Base-by-base conservation (phyloP, 2,797 vertebrate genomes). In the Crenuchus spilurus region DNA sequence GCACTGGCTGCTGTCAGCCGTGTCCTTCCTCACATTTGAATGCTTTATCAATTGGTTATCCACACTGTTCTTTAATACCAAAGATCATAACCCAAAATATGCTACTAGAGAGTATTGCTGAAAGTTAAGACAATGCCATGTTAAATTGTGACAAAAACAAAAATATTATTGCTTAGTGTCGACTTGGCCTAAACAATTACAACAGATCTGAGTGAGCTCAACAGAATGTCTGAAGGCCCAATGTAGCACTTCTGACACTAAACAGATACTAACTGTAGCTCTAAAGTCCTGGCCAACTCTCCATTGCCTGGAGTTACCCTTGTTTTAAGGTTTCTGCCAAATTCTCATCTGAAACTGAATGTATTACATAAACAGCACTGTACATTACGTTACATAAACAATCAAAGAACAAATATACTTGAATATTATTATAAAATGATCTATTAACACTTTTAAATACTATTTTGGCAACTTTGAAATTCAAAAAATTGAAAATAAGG, bases 111-210 rank as follows among this genome's bases (percentile, higher is more conserved):
- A 31, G 31, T 60, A 14, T 11, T 37, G 13, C 2, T 6, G 14
- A 63, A 55, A 41, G 20, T 20, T 31, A 31, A 72, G 44, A 28
- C 24, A 39, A 20, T 44, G 35, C 13, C 10, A 28, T 18, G 26
- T 28, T 54, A 0, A 68, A 60, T 11, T 64, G 61, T 55, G 63
- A 63, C 67, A 44, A 9, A 55, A 65, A 54, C 58, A 65, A 58
- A 67, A 75, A 75, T 54, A 33, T 35, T 44, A 41, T 65, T 77
- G 65, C 60, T 37, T 48, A 58, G n/a, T 16, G 10, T 55, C 31
- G 16, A 16, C 18, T 80, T 55, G 9, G 35, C 49, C 44, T 58
- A 52, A 71, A 75, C 41, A 58, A 16, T 63, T 30, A 31, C 48
- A 20, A 18, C 42, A 42, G 30, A 33, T 65, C 54, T 60, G 30